Evolutionary conservation across 2,888 invertebrate genomes (phyloP), one percentile per base, ranked within the genome.

Genomic region (Aphrophora alni): DNA sequence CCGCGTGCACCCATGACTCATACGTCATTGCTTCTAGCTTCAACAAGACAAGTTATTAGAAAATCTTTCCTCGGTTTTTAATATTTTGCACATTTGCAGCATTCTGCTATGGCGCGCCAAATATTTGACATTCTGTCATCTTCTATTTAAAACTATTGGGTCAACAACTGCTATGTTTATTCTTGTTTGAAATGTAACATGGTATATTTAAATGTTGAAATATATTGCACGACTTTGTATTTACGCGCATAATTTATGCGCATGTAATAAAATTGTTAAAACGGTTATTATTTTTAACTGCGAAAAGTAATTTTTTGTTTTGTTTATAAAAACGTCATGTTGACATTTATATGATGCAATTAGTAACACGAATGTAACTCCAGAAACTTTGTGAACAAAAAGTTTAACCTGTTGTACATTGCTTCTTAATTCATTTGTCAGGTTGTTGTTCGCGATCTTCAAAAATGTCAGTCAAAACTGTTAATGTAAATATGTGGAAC

Each of bases 111-210:
- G 8, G 44, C 8, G 44, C 44, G 44, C 59, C n/a, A 59, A 59
- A 59, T 59, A 59, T 21, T 59, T 59, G 59, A 59, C 59, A 59
- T 59, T 59, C 59, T 59, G 59, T 59, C 59, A 59, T 21, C 59
- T 59, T 59, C 59, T 59, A 59, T 59, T 59, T 59, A 59, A 59
- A 59, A 59, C 59, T 59, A 59, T 59, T 59, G 59, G 59, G 59
- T 59, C 59, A 59, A 59, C 59, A 59, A 59, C 59, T 4, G 59
- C 21, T 4, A 3, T 59, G 59, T 10, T 21, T 59, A 21, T 59
- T 44, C 44, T 44, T 14, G 44, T 17, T 44, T 44, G 33, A 44
- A 44, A 14, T 44, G 44, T 44, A 44, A 44, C 44, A 8, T 44
- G n/a, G 14, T 14, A 14, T 14, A 2, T 44, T 44, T 44, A 17